A percentile compares a stretch with the other conserved stretches of the same genome.
Conservation (phyloP, 2,797 vertebrate species). For the Acrocephalus scirpaceus region DNA sequence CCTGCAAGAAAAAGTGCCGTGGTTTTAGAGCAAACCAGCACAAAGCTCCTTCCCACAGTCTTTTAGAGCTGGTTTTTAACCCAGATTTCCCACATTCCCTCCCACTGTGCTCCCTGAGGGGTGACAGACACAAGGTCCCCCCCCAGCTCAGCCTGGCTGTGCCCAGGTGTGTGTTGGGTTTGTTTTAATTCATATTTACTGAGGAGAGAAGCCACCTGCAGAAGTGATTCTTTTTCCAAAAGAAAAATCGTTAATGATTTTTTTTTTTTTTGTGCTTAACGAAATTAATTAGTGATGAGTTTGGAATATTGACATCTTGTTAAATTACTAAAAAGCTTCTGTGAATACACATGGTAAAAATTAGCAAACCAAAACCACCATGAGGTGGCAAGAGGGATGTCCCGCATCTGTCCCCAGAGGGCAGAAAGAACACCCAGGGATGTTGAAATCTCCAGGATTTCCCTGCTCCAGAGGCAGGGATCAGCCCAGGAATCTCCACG, state of each 20-base stretch:
- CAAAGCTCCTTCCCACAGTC: not conserved
- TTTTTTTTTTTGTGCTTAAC: not conserved
- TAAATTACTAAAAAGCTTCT: not conserved
- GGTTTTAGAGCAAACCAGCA: not conserved
- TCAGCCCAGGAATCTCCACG: not conserved
- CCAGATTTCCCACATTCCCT: not conserved
- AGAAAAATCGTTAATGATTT: not conserved
- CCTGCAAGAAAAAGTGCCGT: not conserved
- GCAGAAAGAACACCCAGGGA: not conserved
- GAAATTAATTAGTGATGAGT: not conserved
- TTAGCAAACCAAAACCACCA: not conserved
- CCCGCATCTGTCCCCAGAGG: not conserved
- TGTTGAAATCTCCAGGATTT: not conserved
- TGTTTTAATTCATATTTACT: not conserved
- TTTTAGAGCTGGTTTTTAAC: not conserved
- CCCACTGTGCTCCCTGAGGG: not conserved
- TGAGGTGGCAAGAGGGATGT: not conserved
- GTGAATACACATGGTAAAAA: not conserved
- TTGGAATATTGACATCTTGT: not conserved
- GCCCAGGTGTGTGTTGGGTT: not conserved
- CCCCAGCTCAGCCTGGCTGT: not conserved
- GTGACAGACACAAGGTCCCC: not conserved
- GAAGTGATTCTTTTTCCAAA: not conserved
- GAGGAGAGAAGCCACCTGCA: not conserved
- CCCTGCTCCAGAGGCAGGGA: not conserved